Base-by-base conservation (phyloP, 2,888 invertebrate species). In the Sceliomorpha sp. region DNA sequence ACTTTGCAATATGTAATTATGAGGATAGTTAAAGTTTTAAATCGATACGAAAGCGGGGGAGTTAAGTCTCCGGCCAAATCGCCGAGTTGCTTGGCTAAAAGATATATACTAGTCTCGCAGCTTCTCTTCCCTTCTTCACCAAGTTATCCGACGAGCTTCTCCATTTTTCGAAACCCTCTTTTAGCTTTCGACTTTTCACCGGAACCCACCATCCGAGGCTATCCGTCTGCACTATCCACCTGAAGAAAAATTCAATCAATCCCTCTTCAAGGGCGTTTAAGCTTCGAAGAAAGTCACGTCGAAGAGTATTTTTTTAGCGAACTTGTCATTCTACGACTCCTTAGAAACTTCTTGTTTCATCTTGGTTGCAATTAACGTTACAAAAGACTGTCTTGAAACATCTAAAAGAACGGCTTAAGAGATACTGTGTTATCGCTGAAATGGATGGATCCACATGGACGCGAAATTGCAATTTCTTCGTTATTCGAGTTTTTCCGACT, bases 1-100 rank as follows among this genome's bases (percentile, higher is more conserved):
- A 85, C 80, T 83, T 83, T 47, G 78, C 79, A 74, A 80, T 84
- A 86, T 83, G 81, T 80, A 82, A 86, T 86, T 84, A 85, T 78
- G 70, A 74, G 77, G 80, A 82, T 80, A 79, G 82, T 83, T 80
- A 75, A 84, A 85, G 82, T 85, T 86, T 84, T 79, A 74, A 85
- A 85, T 82, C 82, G 82, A 83, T 81, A 77, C 68, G 63, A 70
- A 76, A 64, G 67, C 58, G 63, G 72, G 73, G 68, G 74, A 71
- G 66, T 64, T n/a, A 50, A 60, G 63, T 47, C 62, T 56, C 39
- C 44, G 60, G 32, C 58, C 58, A 56, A 72, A 66, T 72, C 63
- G 60, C 62, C 34, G 63, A 73, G 64, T 73, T 64, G 40, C 60
- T 64, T 42, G 31, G 48, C 45, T 68, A 50, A 50, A 56, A 64